Evolutionary conservation across 1,140 invertebrate genomes (phyloP), one percentile per base, ranked within the genome.

Genomic region (Tachypleus tridentatus): DNA sequence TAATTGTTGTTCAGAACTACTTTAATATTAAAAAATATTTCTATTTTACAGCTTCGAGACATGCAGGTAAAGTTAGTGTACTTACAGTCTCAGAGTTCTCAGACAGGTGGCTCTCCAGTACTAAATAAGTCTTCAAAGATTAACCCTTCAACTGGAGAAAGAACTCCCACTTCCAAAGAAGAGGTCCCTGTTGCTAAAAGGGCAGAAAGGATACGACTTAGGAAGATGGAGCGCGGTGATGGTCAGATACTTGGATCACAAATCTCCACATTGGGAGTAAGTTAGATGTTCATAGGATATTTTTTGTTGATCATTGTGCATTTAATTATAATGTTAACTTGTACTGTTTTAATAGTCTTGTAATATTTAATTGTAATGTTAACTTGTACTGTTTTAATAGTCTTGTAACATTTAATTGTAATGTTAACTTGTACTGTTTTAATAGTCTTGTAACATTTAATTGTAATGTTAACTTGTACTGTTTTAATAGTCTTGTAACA

Each of bases 141-240:
- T 7, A 72, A 72, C 58, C 67, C 70, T 11, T 67, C 70, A 49
- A 67, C 69, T 6, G 62, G 71, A 10, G 73, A 76, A 29, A 71
- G 75, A 70, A 69, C 67, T 10, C 67, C 70, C 4, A 66, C 70
- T 29, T 71, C 71, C 49, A 63, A 64, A 60, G 79, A 79, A 60
- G 77, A 78, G 68, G 77, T 77, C 53, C 84, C 84, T 49, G 79
- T 87, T 47, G 80, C 84, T 4, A 88, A 87, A 77, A 82, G 87
- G 69, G 86, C 86, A 0, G 86, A 88, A 72, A 75, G 86, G 59
- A 85, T 83, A 62, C 78, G 80, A 67, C 72, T 84, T 49, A 77
- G 78, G 60, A 82, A 82, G 50, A 82, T 85, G 70, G 73, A 75
- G 62, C 72, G 71, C 48, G 72, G 72, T 60, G 79, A 81, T 66